Evolutionary conservation across 2,113 vertebrate genomes (phyloP), one percentile per base, ranked within the genome.

Genomic region (Caretta caretta): DNA sequence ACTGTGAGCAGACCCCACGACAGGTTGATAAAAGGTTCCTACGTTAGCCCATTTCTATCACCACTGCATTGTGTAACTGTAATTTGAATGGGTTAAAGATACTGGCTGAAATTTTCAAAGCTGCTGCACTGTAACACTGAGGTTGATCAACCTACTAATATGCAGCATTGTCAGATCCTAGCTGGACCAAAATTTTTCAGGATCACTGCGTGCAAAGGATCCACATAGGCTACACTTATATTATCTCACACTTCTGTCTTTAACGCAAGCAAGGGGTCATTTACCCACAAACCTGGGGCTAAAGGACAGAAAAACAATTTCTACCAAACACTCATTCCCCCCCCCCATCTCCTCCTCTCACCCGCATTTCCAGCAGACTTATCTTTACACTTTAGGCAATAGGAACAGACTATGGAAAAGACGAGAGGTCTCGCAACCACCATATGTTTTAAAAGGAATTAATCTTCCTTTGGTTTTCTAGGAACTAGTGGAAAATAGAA

Each of bases 361-460:
- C 5, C 12, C 2, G 29, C 0, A 0, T 82, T 84, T 94, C 90
- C 69, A 17, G 1, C 22, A 29, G 1, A 25, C 50, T 38, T 56
- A 83, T 88, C 93, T 35, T 94, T 69, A 94, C 87, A 22, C 84
- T 4, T 0, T 3, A 92, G 10, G 35, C 29, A 80, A 79, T 27
- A 10, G 81, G 87, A 83, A 50, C 86, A 92, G 88, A 69, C 0
- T 1, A 84, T 83, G 84, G 84, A 92, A 78, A 89, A 88, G 48
- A 13, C 7, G 42, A 93, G 86, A n/a, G 89, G 84, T 53, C 95
- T 29, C 59, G 92, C 16, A 79, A n/a, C 87, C 75, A 86, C 24
- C 27, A n/a, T 20, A 84, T 80, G 54, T 84, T 50, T 81, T 81
- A 54, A 91, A 89, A 92, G 14, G 11, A 92, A 80, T 56, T 56